phyloP scores from a whole-genome alignment of 2,797 vertebrate genomes.

The Sarcophilus harrisii region DNA sequence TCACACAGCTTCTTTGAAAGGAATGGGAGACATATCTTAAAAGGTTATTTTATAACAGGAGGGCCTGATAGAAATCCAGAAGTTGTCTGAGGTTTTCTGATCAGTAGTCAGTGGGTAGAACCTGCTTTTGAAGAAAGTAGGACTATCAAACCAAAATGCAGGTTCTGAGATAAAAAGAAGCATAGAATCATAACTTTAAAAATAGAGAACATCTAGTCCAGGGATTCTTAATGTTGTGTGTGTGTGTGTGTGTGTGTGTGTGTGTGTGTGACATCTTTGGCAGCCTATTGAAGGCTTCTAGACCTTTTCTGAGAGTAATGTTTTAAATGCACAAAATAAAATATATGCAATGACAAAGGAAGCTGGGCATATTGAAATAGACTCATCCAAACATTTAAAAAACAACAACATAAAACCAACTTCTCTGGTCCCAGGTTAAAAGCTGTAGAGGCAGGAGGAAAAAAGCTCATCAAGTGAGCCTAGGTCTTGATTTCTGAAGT shows the following conservation, averaged over 20 bases:
- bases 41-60: neutral
- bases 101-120: neutral
- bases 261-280: neutral
- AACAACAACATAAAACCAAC: neutral
- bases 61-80: neutral
- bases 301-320: neutral
- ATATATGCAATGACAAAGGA: neutral
- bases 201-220: neutral
- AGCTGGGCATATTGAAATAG: neutral
- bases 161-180: neutral
- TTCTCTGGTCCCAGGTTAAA: neutral
- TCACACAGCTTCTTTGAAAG: neutral
- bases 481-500: neutral
- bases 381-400: neutral
- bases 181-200: neutral
- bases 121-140: neutral
- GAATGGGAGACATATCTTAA: neutral
- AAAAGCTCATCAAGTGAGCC: neutral
- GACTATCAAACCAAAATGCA: neutral
- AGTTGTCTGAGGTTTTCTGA: neutral
- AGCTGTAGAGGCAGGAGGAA: neutral
- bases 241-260: too few relatives aligned
- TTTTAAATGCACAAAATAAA: neutral
- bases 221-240: neutral
- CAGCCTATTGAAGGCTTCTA: neutral